Base-by-base conservation (phyloP, 2,888 invertebrate genomes). In the Furcula furcula region DNA sequence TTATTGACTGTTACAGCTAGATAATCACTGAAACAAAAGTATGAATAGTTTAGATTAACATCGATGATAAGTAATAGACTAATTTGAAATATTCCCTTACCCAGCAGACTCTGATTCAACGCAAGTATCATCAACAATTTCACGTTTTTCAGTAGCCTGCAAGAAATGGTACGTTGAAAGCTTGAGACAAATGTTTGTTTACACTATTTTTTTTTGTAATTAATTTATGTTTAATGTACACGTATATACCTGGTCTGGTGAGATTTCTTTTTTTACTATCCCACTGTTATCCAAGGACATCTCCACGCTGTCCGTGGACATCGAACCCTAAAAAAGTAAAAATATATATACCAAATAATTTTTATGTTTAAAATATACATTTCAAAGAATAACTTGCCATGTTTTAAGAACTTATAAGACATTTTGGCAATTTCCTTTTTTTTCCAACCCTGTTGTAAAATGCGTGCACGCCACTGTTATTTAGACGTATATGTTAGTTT, bases 301-400 rank as follows among this genome's bases (percentile, higher is more conserved):
- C 48, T 88, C 88, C 11, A 81, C 73, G 41, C 76, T 81, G 50
- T 87, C 87, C 1, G 73, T 74, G 16, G 87, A 84, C 25, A 85
- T 71, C 1, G 87, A 88, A 15, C 87, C 86, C 88, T 87, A 59
- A 19, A 63, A 60, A 36, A 30, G 18, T 40, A 39, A 48, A 35
- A 14, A 20, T 16, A 20, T 25, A 26, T 10, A 3, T 11, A n/a
- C n/a, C n/a, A n/a, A n/a, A n/a, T n/a, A n/a, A n/a, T n/a, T n/a
- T n/a, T n/a, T n/a, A n/a, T n/a, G n/a, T n/a, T n/a, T n/a, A n/a
- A n/a, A n/a, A n/a, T n/a, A n/a, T n/a, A n/a, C n/a, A n/a, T n/a
- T n/a, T n/a, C n/a, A n/a, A n/a, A n/a, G n/a, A n/a, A n/a, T n/a
- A n/a, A n/a, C n/a, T n/a, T n/a, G n/a, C n/a, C n/a, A n/a, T n/a